Evolutionary conservation across 1,140 invertebrate species (phyloP).

Genomic region (Drosophila subpulchrella): DNA sequence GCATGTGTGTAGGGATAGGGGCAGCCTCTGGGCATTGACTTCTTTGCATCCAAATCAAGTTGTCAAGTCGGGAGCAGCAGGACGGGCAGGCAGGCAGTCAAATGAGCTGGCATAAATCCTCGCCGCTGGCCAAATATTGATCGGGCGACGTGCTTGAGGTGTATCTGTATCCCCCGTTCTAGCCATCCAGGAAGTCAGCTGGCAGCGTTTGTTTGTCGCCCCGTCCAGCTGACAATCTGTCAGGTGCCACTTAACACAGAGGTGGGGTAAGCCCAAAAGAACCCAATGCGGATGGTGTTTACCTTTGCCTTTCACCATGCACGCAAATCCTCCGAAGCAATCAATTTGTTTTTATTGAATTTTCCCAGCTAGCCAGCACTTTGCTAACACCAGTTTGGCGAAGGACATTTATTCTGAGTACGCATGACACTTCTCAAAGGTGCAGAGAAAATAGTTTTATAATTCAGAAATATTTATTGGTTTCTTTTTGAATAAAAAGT

Average conservation of each 20-base stretch:
- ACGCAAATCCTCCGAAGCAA: conserved; percentile 73
- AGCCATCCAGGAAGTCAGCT: conserved; percentile 30
- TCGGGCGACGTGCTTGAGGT: conserved; percentile 24
- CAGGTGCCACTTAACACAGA: conserved; percentile 71
- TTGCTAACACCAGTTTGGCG: conserved; percentile 51
- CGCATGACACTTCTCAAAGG: conserved; percentile 53
- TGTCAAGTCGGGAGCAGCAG: conserved; percentile 40
- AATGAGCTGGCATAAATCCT: conserved; percentile 75
- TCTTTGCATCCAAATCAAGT: conserved; percentile 62
- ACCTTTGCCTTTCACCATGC: conserved; percentile 59
- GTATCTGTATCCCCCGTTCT: background rate
- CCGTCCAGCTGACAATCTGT: conserved; percentile 60
- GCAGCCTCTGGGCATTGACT: conserved; percentile 27
- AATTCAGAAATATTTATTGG: background rate
- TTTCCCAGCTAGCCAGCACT: conserved; percentile 53
- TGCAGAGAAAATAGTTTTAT: conserved; percentile 1
- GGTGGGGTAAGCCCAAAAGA: conserved; percentile 34
- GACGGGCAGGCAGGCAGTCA: conserved; percentile 35
- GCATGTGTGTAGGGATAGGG: conserved; percentile 8
- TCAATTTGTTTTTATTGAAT: conserved; percentile 82
- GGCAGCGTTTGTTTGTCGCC: conserved; percentile 59
- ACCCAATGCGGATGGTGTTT: conserved; percentile 41
- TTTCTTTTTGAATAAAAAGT: background rate
- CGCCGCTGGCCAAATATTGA: conserved; percentile 52
- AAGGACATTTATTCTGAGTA: conserved; percentile 68